Conservation (phyloP, 2,113 vertebrate genomes). For the Anarrhichthys ocellatus region DNA sequence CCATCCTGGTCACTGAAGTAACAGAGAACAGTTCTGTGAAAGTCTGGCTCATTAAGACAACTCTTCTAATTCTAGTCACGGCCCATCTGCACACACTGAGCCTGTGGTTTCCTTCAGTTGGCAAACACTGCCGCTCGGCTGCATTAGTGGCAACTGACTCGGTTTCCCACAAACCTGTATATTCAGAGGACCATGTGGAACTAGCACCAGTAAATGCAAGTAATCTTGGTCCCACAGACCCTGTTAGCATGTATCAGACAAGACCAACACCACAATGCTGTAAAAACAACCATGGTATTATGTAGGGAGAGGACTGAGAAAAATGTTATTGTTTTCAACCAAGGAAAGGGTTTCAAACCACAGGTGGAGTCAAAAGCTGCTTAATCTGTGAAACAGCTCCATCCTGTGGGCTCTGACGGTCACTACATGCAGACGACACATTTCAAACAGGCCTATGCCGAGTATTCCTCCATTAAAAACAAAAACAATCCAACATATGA, state of each 20-base stretch:
- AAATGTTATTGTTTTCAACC: constrained; percentile 10
- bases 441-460: constrained; percentile 13
- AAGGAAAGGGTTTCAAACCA: not conserved
- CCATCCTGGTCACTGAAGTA: not conserved
- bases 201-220: not conserved
- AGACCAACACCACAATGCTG: not conserved
- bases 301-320: not conserved
- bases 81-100: constrained; percentile 5
- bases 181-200: not conserved
- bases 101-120: constrained; percentile 28
- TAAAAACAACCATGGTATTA: constrained; percentile 7
- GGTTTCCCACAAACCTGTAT: not conserved
- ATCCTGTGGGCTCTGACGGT: constrained; percentile 21
- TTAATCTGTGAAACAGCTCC: constrained; percentile 45
- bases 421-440: not conserved
- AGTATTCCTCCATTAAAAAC: not conserved
- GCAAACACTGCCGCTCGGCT: constrained; percentile 26
- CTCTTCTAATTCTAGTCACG: constrained; percentile 63
- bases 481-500: not conserved
- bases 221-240: not conserved
- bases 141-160: not conserved
- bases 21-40: not conserved
- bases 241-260: not conserved
- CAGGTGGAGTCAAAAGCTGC: not conserved
- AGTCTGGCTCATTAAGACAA: constrained; percentile 32